Evolutionary conservation across 2,888 invertebrate species (phyloP).

Genomic region (Cephus spinipes): DNA sequence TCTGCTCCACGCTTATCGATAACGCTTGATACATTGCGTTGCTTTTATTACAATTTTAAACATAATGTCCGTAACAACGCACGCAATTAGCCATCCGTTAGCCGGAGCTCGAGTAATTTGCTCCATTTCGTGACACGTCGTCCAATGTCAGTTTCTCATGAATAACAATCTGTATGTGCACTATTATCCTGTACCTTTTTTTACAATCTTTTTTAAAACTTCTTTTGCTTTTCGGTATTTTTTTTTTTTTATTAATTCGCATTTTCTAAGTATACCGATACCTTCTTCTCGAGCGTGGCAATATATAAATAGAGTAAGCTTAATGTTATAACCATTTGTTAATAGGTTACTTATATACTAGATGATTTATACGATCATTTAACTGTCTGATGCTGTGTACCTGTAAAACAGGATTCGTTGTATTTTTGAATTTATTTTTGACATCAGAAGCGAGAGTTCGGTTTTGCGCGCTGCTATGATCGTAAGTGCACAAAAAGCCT

Average conservation of each 20-base stretch:
- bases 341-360: background rate
- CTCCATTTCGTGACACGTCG: background rate
- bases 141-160: background rate
- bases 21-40: background rate
- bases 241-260: background rate
- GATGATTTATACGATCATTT: background rate
- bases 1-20: background rate
- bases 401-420: constrained; percentile 7
- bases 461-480: background rate
- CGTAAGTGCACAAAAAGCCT: background rate
- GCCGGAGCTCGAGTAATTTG: background rate
- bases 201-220: background rate
- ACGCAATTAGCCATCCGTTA: background rate
- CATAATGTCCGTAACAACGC: background rate
- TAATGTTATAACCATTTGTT: background rate
- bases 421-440: background rate
- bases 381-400: background rate
- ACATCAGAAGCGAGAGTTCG: background rate
- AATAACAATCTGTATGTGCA: background rate
- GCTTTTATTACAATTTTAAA: background rate
- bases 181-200: background rate
- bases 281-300: background rate
- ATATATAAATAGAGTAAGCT: background rate
- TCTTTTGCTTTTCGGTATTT: background rate
- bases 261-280: background rate